These are phyloP conservation scores for Eonycteris spelaea DNA, from an alignment of 2,113 vertebrate genomes.

Conservation along the genomic window DNA sequence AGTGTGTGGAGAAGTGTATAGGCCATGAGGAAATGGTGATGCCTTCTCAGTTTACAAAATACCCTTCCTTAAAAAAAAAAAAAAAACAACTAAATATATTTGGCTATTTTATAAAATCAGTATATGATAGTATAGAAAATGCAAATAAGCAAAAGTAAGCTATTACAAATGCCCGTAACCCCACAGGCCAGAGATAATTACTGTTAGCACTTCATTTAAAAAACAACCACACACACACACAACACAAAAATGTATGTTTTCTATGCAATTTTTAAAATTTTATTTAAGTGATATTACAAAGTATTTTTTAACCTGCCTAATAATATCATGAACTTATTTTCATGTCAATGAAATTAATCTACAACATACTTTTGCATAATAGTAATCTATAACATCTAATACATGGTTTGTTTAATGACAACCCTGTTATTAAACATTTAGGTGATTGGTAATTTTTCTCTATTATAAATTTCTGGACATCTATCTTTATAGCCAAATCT, in stretches of 20 bases:
- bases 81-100: not conserved
- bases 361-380: not conserved
- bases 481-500: not conserved
- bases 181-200: not conserved
- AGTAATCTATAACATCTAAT: not conserved
- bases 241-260: not conserved
- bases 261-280: not conserved
- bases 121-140: not conserved
- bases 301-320: not conserved
- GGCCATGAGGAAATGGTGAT: not conserved
- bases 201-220: not conserved
- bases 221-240: too few species aligned
- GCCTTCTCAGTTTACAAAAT: not conserved
- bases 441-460: not conserved
- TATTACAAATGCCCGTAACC: not conserved
- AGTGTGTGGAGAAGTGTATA: not conserved
- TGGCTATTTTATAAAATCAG: not conserved
- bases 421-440: not conserved
- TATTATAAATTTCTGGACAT: slow-evolving; percentile 8
- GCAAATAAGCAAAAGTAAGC: slow-evolving; percentile 26
- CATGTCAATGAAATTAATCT: slow-evolving; percentile 7
- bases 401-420: slow-evolving; percentile 10
- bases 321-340: slow-evolving; percentile 16
- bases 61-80: not conserved
- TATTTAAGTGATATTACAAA: slow-evolving; percentile 20